Evolutionary conservation across 2,888 invertebrate species (phyloP).

Genomic region (Dryadula phaetusa): DNA sequence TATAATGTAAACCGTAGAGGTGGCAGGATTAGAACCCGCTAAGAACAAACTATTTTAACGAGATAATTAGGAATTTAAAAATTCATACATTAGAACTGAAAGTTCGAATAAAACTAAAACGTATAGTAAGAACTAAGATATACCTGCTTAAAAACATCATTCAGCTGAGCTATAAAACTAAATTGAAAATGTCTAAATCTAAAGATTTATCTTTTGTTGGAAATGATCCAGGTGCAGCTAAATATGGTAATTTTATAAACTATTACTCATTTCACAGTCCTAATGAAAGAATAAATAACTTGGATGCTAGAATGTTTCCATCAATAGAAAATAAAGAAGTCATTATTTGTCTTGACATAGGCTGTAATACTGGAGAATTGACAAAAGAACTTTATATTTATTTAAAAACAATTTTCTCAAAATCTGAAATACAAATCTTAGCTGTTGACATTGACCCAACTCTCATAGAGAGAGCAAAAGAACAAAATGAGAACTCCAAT

Average conservation of each 20-base stretch:
- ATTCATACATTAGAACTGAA: no score
- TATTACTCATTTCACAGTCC: conserved; percentile 93
- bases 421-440: conserved; percentile 75
- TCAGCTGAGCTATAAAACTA: not conserved
- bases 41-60: no score
- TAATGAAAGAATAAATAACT: conserved; percentile 86
- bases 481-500: conserved; percentile 69
- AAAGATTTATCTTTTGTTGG: conserved; percentile 65
- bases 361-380: conserved; percentile 92
- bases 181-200: conserved; percentile 1
- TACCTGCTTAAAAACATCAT: not conserved
- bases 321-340: conserved; percentile 46
- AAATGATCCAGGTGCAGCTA: conserved; percentile 90
- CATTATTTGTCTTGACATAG: conserved; percentile 87
- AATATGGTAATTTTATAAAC: conserved; percentile 93
- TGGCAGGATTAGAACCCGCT: no score
- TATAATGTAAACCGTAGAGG: no score
- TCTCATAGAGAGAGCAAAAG: conserved; percentile 87
- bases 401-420: conserved; percentile 68
- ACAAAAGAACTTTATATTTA: conserved; percentile 84
- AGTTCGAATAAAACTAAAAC: no score
- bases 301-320: conserved; percentile 75
- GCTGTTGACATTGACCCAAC: conserved; percentile 90
- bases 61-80: no score
- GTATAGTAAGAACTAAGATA: no score